phyloP scores from a whole-genome alignment of 2,888 invertebrate species.

The Trimorus sp. region DNA sequence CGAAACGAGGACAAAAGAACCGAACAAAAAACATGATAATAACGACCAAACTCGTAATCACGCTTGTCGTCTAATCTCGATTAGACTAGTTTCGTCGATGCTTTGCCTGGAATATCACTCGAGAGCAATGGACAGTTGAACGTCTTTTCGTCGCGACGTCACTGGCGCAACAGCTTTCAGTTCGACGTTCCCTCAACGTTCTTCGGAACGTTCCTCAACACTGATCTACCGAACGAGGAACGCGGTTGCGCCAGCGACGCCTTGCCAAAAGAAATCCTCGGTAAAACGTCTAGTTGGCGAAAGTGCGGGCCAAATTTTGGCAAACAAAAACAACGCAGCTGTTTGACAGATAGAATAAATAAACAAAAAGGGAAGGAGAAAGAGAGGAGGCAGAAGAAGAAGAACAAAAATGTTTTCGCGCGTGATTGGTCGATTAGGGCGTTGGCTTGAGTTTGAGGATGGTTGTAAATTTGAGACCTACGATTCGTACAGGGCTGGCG shows the following conservation, averaged over 20 bases:
- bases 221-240: background rate
- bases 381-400: background rate
- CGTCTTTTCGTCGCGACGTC: background rate
- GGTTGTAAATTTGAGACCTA: conserved; percentile 72
- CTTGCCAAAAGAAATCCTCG: background rate
- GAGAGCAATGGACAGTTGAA: conserved; percentile 44
- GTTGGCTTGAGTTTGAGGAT: conserved; percentile 69
- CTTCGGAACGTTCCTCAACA: no score
- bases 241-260: background rate
- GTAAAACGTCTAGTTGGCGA: no score
- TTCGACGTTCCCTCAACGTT: no score
- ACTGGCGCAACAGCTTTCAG: conserved; percentile 13
- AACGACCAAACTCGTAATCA: conserved; percentile 26
- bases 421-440: conserved; percentile 69
- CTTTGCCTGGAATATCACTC: conserved; percentile 61
- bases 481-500: conserved; percentile 79
- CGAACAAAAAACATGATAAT: conserved; percentile 3
- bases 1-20: conserved; percentile 28
- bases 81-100: conserved; percentile 65
- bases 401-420: no score
- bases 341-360: no score
- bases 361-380: no score
- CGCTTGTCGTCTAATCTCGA: conserved; percentile 66
- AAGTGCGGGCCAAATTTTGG: no score
- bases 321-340: no score